Percentiles rank a stretch among this genome's conserved stretches.
Conservation (phyloP, 2,797 vertebrate species). For the Forpus xanthops region DNA sequence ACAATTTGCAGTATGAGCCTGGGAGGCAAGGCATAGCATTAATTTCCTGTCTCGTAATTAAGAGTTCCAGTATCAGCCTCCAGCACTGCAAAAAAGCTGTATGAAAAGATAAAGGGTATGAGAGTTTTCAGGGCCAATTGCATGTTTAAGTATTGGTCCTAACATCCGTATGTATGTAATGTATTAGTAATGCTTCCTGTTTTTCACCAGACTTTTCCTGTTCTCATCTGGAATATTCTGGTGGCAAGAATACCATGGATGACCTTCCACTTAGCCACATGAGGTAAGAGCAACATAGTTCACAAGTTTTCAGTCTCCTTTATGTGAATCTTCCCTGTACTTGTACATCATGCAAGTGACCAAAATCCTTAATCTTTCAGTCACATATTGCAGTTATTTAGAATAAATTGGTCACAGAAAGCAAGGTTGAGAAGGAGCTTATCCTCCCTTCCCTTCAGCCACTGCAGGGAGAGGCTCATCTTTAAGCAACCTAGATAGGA, state of each 20-base stretch:
- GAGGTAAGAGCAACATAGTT: background rate
- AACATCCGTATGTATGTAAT: background rate
- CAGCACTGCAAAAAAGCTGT: background rate
- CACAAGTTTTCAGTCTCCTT: background rate
- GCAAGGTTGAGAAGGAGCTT: background rate
- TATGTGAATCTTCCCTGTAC: background rate
- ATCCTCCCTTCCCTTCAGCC: background rate
- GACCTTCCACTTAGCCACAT: background rate
- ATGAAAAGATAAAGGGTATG: background rate
- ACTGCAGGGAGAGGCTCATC: background rate
- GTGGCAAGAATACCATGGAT: background rate
- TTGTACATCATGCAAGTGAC: background rate
- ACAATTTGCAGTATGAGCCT: slow-evolving; percentile 28
- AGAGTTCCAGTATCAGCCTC: background rate
- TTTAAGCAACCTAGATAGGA: background rate
- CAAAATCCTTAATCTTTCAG: background rate
- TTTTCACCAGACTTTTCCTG: background rate
- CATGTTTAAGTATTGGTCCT: background rate
- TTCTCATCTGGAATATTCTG: background rate
- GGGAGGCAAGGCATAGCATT: background rate
- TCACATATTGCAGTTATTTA: background rate
- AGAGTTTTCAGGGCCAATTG: background rate
- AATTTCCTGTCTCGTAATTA: background rate
- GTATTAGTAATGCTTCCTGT: background rate
- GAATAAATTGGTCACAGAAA: background rate